A percentile compares a stretch with the other conserved stretches of the same genome.
phyloP scores from a whole-genome alignment of 2,797 vertebrate genomes.

The Acestrorhynchus altus region DNA sequence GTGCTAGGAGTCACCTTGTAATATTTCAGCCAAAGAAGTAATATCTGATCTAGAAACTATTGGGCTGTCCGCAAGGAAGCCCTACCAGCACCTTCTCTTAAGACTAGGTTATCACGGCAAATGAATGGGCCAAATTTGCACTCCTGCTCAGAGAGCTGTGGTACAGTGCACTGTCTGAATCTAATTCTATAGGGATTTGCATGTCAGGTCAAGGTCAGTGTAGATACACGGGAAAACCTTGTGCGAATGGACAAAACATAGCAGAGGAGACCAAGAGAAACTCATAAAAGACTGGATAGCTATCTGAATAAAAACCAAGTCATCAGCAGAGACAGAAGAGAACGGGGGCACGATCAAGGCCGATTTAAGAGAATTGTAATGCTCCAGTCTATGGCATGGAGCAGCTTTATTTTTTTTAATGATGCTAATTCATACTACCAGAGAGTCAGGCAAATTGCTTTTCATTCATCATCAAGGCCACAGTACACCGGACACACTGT shows the following conservation, averaged over 20 bases:
- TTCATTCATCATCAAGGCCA: too few species aligned
- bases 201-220: conserved; percentile 1
- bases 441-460: too few species aligned
- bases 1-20: conserved; percentile 20
- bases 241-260: not conserved
- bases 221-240: not conserved
- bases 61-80: not conserved
- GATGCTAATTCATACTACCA: too few species aligned
- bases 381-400: too few species aligned
- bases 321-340: not conserved
- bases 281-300: not conserved
- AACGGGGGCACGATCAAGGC: not conserved
- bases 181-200: conserved; percentile 15
- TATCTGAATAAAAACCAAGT: not conserved
- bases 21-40: conserved; percentile 4
- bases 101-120: not conserved
- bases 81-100: not conserved
- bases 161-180: not conserved
- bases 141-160: not conserved
- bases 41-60: not conserved
- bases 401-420: too few species aligned
- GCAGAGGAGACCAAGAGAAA: not conserved
- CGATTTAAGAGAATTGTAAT: too few species aligned
- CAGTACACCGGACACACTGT: too few species aligned
- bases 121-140: not conserved